A percentile compares a stretch with the other conserved stretches of the same genome.
phyloP scores from a whole-genome alignment of 2,113 vertebrate species.

The Phyllostomus hastatus region DNA sequence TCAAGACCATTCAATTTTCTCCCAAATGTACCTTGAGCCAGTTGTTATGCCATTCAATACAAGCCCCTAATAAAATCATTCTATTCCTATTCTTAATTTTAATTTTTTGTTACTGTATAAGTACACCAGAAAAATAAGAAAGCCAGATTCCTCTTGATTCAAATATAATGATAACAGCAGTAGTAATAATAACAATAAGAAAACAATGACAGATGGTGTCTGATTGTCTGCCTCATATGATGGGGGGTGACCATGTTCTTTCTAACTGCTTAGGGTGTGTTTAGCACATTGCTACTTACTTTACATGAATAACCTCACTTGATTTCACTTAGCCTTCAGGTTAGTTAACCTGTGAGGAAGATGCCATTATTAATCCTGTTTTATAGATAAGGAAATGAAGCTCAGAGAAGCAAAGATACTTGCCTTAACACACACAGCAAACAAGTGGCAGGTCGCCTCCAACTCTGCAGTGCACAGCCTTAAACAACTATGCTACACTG shows the following conservation, averaged over 20 bases:
- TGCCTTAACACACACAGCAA: background rate
- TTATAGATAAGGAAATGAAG: background rate
- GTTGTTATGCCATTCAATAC: background rate
- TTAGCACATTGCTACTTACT: background rate
- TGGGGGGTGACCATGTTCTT: background rate
- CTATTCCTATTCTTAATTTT: constrained; percentile 1
- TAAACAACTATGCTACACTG: background rate
- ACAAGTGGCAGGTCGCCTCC: background rate
- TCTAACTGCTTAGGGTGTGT: background rate
- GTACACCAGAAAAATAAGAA: constrained; percentile 3
- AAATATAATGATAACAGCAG: background rate
- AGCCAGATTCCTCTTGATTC: background rate
- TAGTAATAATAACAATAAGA: background rate
- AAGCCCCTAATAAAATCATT: background rate
- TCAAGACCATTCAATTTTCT: background rate
- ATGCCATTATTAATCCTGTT: background rate
- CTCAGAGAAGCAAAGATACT: background rate
- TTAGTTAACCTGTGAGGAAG: background rate
- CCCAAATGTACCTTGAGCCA: background rate
- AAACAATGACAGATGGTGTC: background rate
- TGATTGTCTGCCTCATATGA: background rate
- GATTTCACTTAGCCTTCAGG: background rate
- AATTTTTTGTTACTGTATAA: background rate
- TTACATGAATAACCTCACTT: background rate
- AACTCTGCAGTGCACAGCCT: background rate